Base-by-base conservation (phyloP, 2,888 invertebrate genomes). In the Aporophyla lueneburgensis region DNA sequence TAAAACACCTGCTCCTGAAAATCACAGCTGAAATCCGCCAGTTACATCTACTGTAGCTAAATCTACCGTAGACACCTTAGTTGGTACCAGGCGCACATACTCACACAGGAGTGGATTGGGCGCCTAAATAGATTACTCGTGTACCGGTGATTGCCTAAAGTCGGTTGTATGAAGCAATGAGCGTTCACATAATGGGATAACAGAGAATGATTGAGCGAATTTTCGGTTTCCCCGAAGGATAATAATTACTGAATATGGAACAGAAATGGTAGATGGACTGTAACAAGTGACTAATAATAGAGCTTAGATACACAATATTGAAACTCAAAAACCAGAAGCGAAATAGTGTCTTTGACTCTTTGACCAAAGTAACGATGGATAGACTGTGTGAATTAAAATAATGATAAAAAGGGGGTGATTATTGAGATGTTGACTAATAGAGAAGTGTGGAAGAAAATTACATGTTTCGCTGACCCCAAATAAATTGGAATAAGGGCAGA, bases 111-210 rank as follows among this genome's bases (percentile, higher is more conserved):
- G 81, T 72, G 24, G 59, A 83, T 84, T 83, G 81, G 70, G 54
- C 40, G 70, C 81, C 72, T 83, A 72, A 83, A 85, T 70, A 85
- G 83, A 81, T 76, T 81, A 80, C 72, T 76, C 66, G 71, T 58
- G 70, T 81, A 70, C 71, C 67, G 68, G 71, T 72, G 76, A 84
- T 76, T 81, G 62, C 76, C 56, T 66, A 59, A 69, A 61, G 61
- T 62, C 66, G 49, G 71, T 65, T 80, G 58, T 72, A 59, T 71
- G 24, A 59, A 61, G 76, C 69, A 66, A 59, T 76, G 54, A 58
- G 46, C 53, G 56, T 72, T 84, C 58, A 62, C 43, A 46, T 58
- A 71, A 81, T 72, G 24, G 74, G 59, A 65, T 80, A 71, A 77
- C 40, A 70, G 51, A 24, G 24, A 27, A 56, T 58, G 76, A 49